Base-by-base conservation (phyloP, 92 coral and sea anemone species). In the Siderastrea siderea region DNA sequence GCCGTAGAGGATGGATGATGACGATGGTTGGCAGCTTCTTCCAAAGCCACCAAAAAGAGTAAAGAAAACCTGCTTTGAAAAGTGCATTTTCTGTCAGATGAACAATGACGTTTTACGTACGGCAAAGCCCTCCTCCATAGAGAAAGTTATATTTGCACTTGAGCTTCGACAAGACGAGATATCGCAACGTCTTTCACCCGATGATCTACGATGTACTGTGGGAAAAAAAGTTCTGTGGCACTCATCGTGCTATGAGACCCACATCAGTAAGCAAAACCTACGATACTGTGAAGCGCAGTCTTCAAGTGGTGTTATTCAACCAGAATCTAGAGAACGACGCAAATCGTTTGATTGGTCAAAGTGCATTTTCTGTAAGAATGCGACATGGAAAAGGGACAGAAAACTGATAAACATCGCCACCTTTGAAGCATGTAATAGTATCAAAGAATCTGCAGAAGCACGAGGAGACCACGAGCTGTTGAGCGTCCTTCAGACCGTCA, bases 11-110 rank as follows among this genome's bases (percentile, higher is more conserved):
- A 26, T 26, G 38, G 38, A 26, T 26, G 38, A 26, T 26, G 38
- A 26, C 0, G 38, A 26, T 26, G 38, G 38, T 26, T 26, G 38
- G 38, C 38, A 26, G 38, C 0, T 86, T 68, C 19, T 86, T 58
- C 91, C 91, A 1, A 71, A 71, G 17, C 86, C 86, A 46, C 90
- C 90, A 86, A 87, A 87, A 74, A 87, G 82, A 71, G 7, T 12
- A 12, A 87, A 58, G 63, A 87, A 11, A 47, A 68, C 90, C 50
- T 67, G 59, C 44, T 87, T 87, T 69, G 82, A 87, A 71, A 80
- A 67, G 81, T 87, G 91, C 74, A 80, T 87, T 80, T 87, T 87
- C 81, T 87, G 91, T 74, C 91, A 87, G 80, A 87, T 7, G 65
- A 87, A 16, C 65, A 59, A 71, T 51, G 81, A 68, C 26, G 81